phyloP scores from a whole-genome alignment of 2,113 vertebrate species.

The Hipposideros armiger region DNA sequence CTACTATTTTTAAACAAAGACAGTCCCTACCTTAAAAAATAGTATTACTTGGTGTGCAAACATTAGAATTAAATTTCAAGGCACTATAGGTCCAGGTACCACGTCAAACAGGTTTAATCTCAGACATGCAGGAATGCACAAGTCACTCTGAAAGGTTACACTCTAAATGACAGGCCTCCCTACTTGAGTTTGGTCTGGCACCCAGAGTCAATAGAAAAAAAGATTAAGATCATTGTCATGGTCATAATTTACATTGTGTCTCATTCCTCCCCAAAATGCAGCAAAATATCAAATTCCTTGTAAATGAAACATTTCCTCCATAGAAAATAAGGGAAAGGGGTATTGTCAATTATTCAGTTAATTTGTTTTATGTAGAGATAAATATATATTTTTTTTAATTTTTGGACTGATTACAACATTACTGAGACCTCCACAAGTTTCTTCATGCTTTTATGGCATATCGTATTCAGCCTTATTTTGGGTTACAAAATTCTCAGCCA shows the following conservation, averaged over 20 bases:
- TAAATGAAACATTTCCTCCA: conserved; percentile 9
- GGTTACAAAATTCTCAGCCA: conserved; percentile 49
- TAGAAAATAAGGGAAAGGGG: background rate
- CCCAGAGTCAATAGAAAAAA: background rate
- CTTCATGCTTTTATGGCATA: conserved; percentile 31
- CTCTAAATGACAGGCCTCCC: background rate
- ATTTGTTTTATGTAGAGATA: conserved; percentile 19
- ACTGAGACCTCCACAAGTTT: background rate
- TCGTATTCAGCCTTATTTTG: conserved; percentile 65
- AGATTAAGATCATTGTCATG: background rate
- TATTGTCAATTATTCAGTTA: background rate
- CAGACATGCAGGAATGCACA: conserved; percentile 82
- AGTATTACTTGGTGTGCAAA: conserved; percentile 64
- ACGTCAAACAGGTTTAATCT: conserved; percentile 74
- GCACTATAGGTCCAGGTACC: conserved; percentile 5
- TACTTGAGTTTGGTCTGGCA: background rate
- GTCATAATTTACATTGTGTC: background rate
- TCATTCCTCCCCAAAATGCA: background rate
- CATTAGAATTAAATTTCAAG: conserved; percentile 81
- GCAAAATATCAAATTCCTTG: conserved; percentile 18
- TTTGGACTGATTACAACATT: conserved; percentile 7
- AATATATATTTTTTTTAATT: background rate
- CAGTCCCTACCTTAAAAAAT: conserved; percentile 72
- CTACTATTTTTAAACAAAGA: conserved; percentile 84
- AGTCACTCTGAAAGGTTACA: conserved; percentile 19